These are phyloP conservation scores for Chaunax sp. DNA, from an alignment of 2,797 vertebrate species.

Conservation along the genomic window DNA sequence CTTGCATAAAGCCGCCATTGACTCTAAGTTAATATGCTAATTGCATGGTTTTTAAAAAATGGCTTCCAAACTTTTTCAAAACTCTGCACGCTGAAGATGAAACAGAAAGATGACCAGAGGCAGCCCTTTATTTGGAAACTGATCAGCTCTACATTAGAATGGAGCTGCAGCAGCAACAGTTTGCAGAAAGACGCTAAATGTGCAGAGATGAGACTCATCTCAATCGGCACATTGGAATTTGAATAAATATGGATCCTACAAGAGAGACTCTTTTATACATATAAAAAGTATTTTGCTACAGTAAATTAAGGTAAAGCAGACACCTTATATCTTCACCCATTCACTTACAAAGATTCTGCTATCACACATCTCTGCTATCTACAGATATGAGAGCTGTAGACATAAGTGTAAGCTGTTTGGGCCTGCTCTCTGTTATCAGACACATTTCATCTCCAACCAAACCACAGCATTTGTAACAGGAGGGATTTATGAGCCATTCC, in stretches of 20 bases:
- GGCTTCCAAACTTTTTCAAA: neutral
- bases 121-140: slow-evolving; percentile 22
- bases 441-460: neutral
- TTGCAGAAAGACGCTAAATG: neutral
- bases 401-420: no score
- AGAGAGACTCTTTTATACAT: neutral
- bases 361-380: no score
- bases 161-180: neutral
- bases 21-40: neutral
- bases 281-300: no score
- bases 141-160: neutral
- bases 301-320: no score
- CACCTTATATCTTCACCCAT: no score
- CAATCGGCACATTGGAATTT: no score
- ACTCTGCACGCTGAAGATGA: neutral
- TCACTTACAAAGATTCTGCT: no score
- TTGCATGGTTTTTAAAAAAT: neutral
- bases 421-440: no score
- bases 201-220: no score
- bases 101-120: neutral
- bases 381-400: no score
- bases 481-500: slow-evolving; percentile 1
- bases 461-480: neutral
- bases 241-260: neutral
- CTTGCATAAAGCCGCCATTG: neutral